Conservation (phyloP, 2,888 invertebrate genomes). For the Phymatocera aterrima region DNA sequence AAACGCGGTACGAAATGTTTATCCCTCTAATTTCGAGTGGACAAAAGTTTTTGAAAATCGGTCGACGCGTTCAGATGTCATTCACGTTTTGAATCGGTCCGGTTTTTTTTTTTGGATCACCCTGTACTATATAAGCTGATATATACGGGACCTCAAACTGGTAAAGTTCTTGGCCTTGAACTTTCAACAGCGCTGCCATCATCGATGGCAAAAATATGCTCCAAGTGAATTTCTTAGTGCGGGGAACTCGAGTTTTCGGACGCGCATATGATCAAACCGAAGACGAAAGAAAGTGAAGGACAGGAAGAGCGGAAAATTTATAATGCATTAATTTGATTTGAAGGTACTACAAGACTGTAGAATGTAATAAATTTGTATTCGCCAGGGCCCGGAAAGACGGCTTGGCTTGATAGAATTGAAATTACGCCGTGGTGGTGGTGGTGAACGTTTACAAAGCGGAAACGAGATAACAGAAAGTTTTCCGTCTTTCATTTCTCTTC, state of each 20-base stretch:
- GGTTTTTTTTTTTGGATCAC: no score
- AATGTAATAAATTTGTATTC: slow-evolving; percentile 9
- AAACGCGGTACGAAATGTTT: no score
- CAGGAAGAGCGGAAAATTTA: neutral
- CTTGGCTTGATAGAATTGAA: slow-evolving; percentile 13
- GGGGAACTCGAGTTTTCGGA: neutral
- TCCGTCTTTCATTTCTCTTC: neutral
- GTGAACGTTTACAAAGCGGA: neutral
- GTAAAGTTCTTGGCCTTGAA: slow-evolving; percentile 1
- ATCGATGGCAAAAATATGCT: slow-evolving; percentile 5
- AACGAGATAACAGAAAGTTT: neutral
- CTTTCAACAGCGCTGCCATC: slow-evolving; percentile 13
- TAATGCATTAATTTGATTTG: neutral
- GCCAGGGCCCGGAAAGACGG: no score
- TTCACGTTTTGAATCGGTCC: no score
- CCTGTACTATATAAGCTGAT: no score
- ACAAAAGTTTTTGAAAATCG: no score
- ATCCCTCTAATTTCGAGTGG: no score
- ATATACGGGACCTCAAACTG: slow-evolving; percentile 11
- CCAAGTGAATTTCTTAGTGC: neutral
- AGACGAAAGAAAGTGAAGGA: neutral
- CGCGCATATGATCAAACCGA: neutral
- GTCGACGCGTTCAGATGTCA: no score
- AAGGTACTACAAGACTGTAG: neutral
- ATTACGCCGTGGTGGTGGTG: neutral